Conservation (phyloP, 2,797 vertebrate genomes). For the Loriculus beryllinus region DNA sequence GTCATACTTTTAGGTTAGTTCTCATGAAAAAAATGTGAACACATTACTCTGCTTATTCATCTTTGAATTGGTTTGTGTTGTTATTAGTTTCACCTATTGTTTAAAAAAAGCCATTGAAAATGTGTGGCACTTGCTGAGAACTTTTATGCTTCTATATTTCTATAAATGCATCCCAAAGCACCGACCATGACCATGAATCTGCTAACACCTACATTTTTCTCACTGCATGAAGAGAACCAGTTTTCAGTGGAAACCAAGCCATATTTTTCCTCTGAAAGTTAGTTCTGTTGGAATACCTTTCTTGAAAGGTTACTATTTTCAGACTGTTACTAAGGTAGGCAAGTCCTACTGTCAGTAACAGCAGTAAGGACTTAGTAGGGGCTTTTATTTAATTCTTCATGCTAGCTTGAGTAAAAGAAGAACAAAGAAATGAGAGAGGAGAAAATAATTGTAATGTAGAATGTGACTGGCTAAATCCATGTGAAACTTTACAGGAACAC, state of each 20-base stretch:
- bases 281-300: neutral
- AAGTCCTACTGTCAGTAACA: neutral
- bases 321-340: neutral
- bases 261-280: neutral
- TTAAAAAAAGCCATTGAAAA: neutral
- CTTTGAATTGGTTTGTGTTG: neutral
- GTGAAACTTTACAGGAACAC: neutral
- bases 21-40: neutral
- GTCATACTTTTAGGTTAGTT: constrained; percentile 92
- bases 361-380: neutral
- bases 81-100: neutral
- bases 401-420: neutral
- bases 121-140: neutral
- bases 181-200: neutral
- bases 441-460: neutral
- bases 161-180: neutral
- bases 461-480: neutral
- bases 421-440: neutral
- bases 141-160: neutral
- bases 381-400: neutral
- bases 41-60: neutral
- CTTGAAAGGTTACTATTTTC: neutral
- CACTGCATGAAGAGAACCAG: neutral
- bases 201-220: neutral
- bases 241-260: neutral